These are phyloP conservation scores for Lepidurus packardi DNA, from an alignment of 1,140 invertebrate species.

Conservation along the genomic window DNA sequence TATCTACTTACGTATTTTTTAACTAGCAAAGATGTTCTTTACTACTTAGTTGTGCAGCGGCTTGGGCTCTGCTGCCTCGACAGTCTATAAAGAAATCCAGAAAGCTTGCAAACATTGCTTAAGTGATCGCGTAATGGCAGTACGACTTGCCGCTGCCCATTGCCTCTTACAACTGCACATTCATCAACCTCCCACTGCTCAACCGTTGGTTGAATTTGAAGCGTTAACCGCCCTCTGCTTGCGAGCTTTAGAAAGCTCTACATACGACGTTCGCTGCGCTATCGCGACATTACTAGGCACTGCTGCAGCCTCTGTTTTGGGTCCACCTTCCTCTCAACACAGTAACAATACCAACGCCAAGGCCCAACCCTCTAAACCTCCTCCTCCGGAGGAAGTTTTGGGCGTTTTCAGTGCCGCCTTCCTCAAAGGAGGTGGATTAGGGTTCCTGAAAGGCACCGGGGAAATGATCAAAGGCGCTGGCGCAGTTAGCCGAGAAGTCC, in stretches of 20 bases:
- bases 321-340: conserved; percentile 39
- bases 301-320: conserved; percentile 75
- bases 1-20: conserved; percentile 34
- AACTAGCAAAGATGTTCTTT: conserved; percentile 27
- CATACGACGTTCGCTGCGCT: conserved; percentile 87
- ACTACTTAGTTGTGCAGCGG: conserved; percentile 62
- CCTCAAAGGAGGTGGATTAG: conserved; percentile 76
- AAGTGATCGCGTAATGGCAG: conserved; percentile 83
- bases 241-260: conserved; percentile 85
- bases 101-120: conserved; percentile 78
- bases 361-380: conserved; percentile 45
- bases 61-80: conserved; percentile 78
- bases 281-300: conserved; percentile 86
- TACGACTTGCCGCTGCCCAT: conserved; percentile 77
- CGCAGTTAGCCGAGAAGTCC: conserved; percentile 85
- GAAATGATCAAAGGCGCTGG: conserved; percentile 95
- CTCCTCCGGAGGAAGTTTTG: conserved; percentile 79
- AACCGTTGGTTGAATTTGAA: conserved; percentile 86
- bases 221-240: conserved; percentile 82
- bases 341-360: conserved; percentile 26
- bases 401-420: conserved; percentile 91
- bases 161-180: conserved; percentile 85
- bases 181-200: conserved; percentile 54
- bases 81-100: conserved; percentile 87
- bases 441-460: conserved; percentile 88